Evolutionary conservation across 2,888 invertebrate species (phyloP), one percentile per base, ranked within the genome.

Genomic region (Seira musarum): DNA sequence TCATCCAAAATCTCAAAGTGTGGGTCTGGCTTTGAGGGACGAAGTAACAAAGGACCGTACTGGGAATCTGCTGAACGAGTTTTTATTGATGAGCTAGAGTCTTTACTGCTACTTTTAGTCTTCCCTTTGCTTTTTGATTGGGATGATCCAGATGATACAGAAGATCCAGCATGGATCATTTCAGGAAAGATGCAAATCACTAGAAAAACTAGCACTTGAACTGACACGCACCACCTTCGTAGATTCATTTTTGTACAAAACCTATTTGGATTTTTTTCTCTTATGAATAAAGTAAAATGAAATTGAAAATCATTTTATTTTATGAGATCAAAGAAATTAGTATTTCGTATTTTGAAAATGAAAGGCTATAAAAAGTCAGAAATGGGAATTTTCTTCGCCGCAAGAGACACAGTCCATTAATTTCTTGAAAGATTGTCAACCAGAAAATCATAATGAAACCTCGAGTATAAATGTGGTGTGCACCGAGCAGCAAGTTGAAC

Each of bases 1-100:
- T 79, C 79, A 63, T 73, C 79, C 22, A 64, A 63, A 64, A 68
- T 64, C 17, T 79, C 71, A 79, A 79, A 73, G 57, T 73, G 73
- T 35, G 79, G 79, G 17, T 79, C 79, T 79, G 72, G 72, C 35
- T 65, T 71, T 30, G 68, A 66, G 2, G 72, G 60, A 40, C 40
- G 40, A 40, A 40, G 40, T 40, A 40, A 40, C n/a, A n/a, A n/a
- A n/a, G n/a, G n/a, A n/a, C n/a, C n/a, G n/a, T n/a, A n/a, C n/a
- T n/a, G n/a, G n/a, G n/a, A n/a, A n/a, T n/a, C n/a, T n/a, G n/a
- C n/a, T n/a, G n/a, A n/a, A n/a, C n/a, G n/a, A n/a, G n/a, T n/a
- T n/a, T n/a, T n/a, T n/a, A n/a, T n/a, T n/a, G n/a, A n/a, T n/a
- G n/a, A n/a, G n/a, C n/a, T n/a, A n/a, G n/a, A n/a, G n/a, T n/a